Evolutionary conservation across 2,888 invertebrate genomes (phyloP).

Genomic region (Tanypteryx hageni): DNA sequence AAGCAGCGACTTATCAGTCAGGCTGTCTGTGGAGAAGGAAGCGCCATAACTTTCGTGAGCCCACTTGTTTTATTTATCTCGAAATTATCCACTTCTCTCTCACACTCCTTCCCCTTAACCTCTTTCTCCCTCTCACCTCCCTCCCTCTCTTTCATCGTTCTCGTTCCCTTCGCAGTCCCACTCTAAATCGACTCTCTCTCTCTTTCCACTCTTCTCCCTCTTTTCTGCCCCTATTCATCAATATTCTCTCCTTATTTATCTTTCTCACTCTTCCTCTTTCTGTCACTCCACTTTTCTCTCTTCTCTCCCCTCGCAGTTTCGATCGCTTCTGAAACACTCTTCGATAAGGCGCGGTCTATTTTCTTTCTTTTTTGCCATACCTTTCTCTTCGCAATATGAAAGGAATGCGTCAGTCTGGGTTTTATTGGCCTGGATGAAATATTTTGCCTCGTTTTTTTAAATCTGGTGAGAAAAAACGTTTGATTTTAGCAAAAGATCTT

Average conservation of each 20-base stretch:
- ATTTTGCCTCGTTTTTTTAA: too few species aligned
- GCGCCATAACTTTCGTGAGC: conserved; percentile 63
- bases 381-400: too few species aligned
- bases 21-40: conserved; percentile 54
- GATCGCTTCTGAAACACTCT: background rate
- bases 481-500: too few species aligned
- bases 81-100: conserved; percentile 51
- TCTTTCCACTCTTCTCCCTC: background rate
- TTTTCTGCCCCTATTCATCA: background rate
- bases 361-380: background rate
- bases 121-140: background rate
- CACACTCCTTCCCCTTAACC: background rate
- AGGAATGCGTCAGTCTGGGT: too few species aligned
- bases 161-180: background rate
- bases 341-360: background rate
- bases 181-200: background rate
- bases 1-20: conserved; percentile 57
- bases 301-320: background rate
- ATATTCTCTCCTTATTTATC: background rate
- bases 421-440: too few species aligned
- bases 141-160: background rate
- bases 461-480: too few species aligned
- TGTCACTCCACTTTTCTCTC: too few species aligned
- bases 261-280: background rate
- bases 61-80: conserved; percentile 60